Base-by-base conservation (phyloP, 2,888 invertebrate genomes). In the Cephus rjabovi region DNA sequence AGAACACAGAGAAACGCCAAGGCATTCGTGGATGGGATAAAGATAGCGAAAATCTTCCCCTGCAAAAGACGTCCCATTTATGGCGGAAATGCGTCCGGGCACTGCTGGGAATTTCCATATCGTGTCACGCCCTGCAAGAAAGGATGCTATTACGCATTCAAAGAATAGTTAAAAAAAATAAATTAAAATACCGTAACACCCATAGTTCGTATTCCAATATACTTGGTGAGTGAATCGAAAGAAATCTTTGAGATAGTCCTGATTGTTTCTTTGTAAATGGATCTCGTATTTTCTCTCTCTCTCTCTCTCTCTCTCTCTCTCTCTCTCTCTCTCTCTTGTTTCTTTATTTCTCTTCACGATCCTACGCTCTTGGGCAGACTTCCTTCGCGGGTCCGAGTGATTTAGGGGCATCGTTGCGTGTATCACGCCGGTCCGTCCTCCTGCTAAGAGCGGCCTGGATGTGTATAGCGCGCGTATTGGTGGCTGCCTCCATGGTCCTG, bases 341-440 rank as follows among this genome's bases (percentile, higher is more conserved):
- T 31, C 76, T 34, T 73, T 75, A 34, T 69, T 35, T 75, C 74
- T 73, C 75, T 81, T 78, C 75, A 76, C 77, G 79, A 80, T 79
- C 79, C 82, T 82, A 79, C 81, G 80, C 81, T 82, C 81, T 74
- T 31, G 74, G 70, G 40, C 34, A 74, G 81, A 83, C 86, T 86
- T 85, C 85, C 56, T 56, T 56, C 56, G 56, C 56, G 23, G 87
- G 85, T 79, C 78, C 78, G 83, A 86, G 88, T 90, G 91, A 91
- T 91, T 90, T 91, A 90, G 87, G 86, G 86, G 84, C 87, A 86
- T 90, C 89, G 90, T 90, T 89, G 88, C 89, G 89, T 90, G 90
- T 90, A 90, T 90, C 90, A 89, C 89, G 88, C 88, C 86, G 86
- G 82, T 84, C 83, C 86, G 84, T 56, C 56, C 56, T 56, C 23